Evolutionary conservation across 2,113 vertebrate genomes (phyloP), one percentile per base, ranked within the genome.

Genomic region (Leucopsar rothschildi): DNA sequence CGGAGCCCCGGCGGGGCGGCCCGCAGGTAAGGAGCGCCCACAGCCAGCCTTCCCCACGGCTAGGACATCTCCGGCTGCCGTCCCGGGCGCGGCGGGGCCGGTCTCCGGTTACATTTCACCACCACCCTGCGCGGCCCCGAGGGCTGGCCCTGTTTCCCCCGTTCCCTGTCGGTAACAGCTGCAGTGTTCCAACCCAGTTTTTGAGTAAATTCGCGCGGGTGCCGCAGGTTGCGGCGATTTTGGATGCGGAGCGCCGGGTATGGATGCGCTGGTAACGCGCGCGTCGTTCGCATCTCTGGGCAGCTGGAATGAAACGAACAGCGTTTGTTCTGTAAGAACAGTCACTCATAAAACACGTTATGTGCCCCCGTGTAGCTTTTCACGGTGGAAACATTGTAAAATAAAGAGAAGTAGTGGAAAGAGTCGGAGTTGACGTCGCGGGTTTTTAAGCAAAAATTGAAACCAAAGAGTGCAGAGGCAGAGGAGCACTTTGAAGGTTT

Each of bases 241-340:
- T 7, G 49, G 49, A 1, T 8, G 9, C 28, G 1, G 71, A 19
- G 3, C 3, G 2, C 11, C 0, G 50, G 24, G 29, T 4, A 0
- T 0, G 27, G 66, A 1, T 39, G 75, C 4, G 19, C 17, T 31
- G 28, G 6, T 31, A 3, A 5, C 1, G 24, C 2, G 4, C 18
- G 0, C 3, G 0, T 4, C 20, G 2, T 6, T 16, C 20, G 3
- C 37, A 0, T 14, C 19, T 29, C 10, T 1, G 69, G 72, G 63
- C 69, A 7, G 6, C 37, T n/a, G 11, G 20, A 27, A 0, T 11
- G 79, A 21, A 5, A 2, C 3, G 0, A 13, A 0, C 0, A 9
- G 37, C 3, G 37, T 23, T 20, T 3, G 15, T 33, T 22, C 7
- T 12, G 20, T 10, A 2, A 28, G 2, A 49, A 3, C 37, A 4